Conservation (phyloP, 1,140 invertebrate genomes). For the Drosophila persimilis region DNA sequence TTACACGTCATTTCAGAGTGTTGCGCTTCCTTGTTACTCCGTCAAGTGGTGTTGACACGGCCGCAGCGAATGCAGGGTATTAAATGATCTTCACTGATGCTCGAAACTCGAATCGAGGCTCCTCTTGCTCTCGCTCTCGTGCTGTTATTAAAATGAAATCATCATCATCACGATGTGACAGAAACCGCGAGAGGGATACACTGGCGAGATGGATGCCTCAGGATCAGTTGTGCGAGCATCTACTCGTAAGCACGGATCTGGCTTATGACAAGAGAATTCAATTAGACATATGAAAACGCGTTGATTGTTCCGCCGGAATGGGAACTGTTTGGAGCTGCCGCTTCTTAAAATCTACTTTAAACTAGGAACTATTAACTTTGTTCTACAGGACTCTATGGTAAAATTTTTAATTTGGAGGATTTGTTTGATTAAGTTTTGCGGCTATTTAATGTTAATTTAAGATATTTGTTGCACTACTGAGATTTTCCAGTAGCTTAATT, state of each 20-base stretch:
- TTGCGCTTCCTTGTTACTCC: conserved; percentile 77
- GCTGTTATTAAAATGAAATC: conserved; percentile 78
- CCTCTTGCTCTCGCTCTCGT: conserved; percentile 6
- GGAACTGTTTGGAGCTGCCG: not conserved
- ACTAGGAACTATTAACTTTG: conserved; percentile 3
- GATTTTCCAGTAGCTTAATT: no score
- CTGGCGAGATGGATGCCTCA: conserved; percentile 22
- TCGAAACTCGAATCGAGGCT: not conserved
- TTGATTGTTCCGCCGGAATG: conserved; percentile 38
- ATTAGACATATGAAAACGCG: conserved; percentile 54
- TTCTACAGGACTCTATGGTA: not conserved
- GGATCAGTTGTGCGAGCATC: conserved; percentile 41
- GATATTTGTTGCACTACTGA: no score
- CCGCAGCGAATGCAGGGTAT: conserved; percentile 42
- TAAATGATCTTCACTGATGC: conserved; percentile 35
- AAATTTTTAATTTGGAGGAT: no score
- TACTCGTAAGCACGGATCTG: conserved; percentile 39
- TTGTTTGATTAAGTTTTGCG: no score
- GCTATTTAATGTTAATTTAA: no score
- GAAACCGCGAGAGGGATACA: conserved; percentile 40
- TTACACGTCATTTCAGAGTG: conserved; percentile 74
- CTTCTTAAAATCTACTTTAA: conserved; percentile 19
- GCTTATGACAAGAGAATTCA: conserved; percentile 74
- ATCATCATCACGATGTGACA: conserved; percentile 75
- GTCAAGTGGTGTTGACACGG: conserved; percentile 76